Evolutionary conservation across 2,888 invertebrate genomes (phyloP).

Genomic region (Pollenia amentaria): DNA sequence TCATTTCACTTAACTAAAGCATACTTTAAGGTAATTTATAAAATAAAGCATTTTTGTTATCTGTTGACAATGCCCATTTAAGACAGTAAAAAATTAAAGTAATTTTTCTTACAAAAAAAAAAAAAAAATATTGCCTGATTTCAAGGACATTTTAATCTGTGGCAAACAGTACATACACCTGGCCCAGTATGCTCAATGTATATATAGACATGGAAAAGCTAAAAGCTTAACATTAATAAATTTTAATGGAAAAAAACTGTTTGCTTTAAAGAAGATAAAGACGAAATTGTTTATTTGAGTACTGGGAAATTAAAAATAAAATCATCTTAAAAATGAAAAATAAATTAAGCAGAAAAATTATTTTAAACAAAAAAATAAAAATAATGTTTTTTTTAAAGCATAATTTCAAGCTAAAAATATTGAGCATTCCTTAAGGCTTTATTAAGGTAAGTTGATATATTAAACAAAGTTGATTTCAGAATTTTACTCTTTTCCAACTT

Average conservation of each 20-base stretch:
- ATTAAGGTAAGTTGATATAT: too few species aligned
- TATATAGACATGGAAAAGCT: background rate
- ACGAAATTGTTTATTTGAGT: background rate
- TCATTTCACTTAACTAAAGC: background rate
- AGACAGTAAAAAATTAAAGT: conserved; percentile 10
- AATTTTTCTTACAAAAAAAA: background rate
- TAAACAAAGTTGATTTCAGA: too few species aligned
- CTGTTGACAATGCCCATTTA: background rate
- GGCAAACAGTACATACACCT: background rate
- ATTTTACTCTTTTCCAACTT: too few species aligned
- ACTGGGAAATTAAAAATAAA: too few species aligned
- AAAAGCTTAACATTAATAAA: background rate
- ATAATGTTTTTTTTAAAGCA: too few species aligned
- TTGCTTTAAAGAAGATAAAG: background rate
- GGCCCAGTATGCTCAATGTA: background rate
- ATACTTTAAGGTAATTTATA: background rate
- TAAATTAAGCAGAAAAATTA: too few species aligned
- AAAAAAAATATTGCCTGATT: background rate
- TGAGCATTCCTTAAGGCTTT: too few species aligned
- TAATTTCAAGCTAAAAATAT: too few species aligned
- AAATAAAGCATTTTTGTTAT: background rate
- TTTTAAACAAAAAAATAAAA: too few species aligned
- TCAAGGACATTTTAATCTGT: background rate
- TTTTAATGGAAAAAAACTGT: background rate
- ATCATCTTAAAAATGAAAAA: too few species aligned